These are phyloP conservation scores for Mesitornis unicolor DNA, from an alignment of 2,113 vertebrate species.

Conservation along the genomic window DNA sequence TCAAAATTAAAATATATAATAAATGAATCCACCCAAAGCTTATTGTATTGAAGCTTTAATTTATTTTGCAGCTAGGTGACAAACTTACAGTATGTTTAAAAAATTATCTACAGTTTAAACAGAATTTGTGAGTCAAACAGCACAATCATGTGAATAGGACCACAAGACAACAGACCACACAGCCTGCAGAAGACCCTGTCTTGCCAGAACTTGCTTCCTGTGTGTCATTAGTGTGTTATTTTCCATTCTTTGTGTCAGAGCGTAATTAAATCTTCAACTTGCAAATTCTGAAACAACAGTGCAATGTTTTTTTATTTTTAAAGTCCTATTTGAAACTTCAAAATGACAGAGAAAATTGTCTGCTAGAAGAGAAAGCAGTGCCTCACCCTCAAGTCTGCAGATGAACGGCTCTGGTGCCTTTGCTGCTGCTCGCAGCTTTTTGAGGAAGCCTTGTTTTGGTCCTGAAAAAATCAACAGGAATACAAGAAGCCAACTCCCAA, in stretches of 20 bases:
- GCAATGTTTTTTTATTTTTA: not conserved
- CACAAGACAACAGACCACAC: not conserved
- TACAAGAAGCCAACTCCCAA: not conserved
- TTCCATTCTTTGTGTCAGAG: not conserved
- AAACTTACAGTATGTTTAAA: not conserved
- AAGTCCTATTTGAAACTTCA: not conserved
- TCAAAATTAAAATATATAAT: not conserved
- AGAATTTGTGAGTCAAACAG: constrained; percentile 9
- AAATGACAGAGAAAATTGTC: not conserved
- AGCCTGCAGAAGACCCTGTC: not conserved
- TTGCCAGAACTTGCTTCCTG: not conserved
- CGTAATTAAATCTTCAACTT: not conserved
- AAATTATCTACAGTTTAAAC: not conserved
- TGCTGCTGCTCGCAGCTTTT: not conserved
- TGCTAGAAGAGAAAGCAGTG: not conserved
- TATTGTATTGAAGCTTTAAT: not conserved
- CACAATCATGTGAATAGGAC: not conserved
- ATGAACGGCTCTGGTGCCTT: not conserved
- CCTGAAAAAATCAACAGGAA: not conserved
- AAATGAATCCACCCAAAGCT: not conserved
- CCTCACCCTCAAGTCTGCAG: not conserved
- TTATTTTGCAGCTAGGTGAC: not conserved
- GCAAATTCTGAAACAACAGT: not conserved
- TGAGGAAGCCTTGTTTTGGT: not conserved
- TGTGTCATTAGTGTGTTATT: not conserved